Conservation (phyloP, 1,140 invertebrate genomes). For the Sinonovacula constricta region DNA sequence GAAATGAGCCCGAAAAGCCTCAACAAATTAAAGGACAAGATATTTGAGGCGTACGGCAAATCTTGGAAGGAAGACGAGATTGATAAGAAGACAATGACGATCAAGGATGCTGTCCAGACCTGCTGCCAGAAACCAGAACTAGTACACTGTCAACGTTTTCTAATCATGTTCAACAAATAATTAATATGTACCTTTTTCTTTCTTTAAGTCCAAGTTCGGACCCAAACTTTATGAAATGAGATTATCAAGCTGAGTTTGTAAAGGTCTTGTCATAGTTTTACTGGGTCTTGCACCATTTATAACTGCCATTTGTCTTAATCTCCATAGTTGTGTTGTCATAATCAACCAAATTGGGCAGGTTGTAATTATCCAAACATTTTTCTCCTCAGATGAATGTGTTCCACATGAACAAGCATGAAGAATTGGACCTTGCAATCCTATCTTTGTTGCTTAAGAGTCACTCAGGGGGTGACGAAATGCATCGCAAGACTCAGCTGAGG, state of each 20-base stretch:
- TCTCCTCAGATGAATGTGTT: conserved; percentile 74
- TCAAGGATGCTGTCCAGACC: conserved; percentile 59
- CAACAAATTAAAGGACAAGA: conserved; percentile 57
- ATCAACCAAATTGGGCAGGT: too few species aligned
- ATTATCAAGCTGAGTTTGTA: conserved; percentile 19
- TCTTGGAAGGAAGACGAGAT: conserved; percentile 60
- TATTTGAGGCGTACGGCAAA: conserved; percentile 63
- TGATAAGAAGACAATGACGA: conserved; percentile 50
- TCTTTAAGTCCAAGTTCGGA: too few species aligned
- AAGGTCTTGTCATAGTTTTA: conserved; percentile 18
- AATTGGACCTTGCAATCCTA: conserved; percentile 95
- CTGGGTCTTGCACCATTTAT: too few species aligned
- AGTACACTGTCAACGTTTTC: too few species aligned
- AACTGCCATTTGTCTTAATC: too few species aligned
- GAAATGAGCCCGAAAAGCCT: conserved; percentile 58
- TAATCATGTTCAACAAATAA: too few species aligned
- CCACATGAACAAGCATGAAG: conserved; percentile 81
- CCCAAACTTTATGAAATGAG: too few species aligned
- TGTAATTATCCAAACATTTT: too few species aligned
- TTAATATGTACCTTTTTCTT: too few species aligned
- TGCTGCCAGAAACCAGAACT: conserved; percentile 68
- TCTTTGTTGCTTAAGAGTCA: conserved; percentile 46
- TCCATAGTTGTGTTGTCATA: too few species aligned
- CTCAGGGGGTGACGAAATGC: conserved; percentile 31
- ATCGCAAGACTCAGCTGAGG: conserved; percentile 61